Conservation (phyloP, 1,140 invertebrate genomes). For the Chelonus insularis region DNA sequence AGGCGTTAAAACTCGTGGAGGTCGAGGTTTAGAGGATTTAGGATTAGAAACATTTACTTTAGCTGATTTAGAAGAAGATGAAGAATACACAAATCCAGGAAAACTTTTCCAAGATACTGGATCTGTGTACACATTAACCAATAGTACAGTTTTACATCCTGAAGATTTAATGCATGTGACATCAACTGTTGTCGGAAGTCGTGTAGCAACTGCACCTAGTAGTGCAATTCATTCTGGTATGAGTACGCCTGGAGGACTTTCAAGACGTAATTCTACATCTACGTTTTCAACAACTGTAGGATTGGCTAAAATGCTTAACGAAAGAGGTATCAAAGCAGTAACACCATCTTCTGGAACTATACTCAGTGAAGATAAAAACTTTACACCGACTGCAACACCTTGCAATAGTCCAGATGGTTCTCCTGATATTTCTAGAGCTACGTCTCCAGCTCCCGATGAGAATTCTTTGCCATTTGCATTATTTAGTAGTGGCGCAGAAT, state of each 20-base stretch:
- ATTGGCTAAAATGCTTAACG: constrained; percentile 78
- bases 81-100: constrained; percentile 73
- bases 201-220: constrained; percentile 62
- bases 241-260: constrained; percentile 65
- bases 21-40: constrained; percentile 75
- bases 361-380: constrained; percentile 67
- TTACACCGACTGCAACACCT: constrained; percentile 79
- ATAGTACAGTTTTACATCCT: constrained; percentile 87
- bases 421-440: constrained; percentile 59
- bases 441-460: constrained; percentile 58
- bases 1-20: constrained; percentile 86
- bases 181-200: constrained; percentile 62
- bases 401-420: constrained; percentile 76
- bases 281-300: constrained; percentile 81
- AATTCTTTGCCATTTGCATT: constrained; percentile 66
- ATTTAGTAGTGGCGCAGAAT: constrained; percentile 73
- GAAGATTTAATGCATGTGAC: constrained; percentile 74
- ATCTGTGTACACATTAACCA: constrained; percentile 85
- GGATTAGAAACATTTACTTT: constrained; percentile 80
- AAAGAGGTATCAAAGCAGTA: constrained; percentile 76
- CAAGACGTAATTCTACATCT: constrained; percentile 71
- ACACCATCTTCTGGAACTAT: constrained; percentile 70
- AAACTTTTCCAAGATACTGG: constrained; percentile 77
- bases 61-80: constrained; percentile 88
- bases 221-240: constrained; percentile 64